Percentiles rank a stretch among this genome's conserved stretches.
Conservation (phyloP, 2,888 invertebrate species). For the Dryomyza anilis region DNA sequence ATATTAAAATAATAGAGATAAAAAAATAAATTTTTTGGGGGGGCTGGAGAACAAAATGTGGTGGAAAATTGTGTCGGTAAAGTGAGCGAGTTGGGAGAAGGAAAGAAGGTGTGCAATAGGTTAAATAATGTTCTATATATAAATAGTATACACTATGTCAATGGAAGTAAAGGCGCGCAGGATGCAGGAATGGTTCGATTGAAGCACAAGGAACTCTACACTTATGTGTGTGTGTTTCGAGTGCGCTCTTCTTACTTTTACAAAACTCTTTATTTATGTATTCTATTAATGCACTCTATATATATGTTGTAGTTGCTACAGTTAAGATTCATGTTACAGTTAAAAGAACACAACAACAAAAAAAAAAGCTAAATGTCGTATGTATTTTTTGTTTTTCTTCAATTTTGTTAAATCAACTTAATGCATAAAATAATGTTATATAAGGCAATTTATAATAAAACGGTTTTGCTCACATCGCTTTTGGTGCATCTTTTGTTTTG, state of each 20-base stretch:
- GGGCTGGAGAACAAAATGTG: too few species aligned
- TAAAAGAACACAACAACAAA: background rate
- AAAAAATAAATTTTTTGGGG: background rate
- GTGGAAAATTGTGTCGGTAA: background rate
- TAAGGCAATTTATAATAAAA: background rate
- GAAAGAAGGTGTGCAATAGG: background rate
- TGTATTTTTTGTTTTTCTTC: too few species aligned
- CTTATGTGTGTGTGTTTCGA: background rate
- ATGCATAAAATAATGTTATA: background rate
- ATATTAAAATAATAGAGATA: background rate
- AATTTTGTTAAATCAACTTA: background rate
- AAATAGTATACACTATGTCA: background rate
- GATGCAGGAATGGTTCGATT: constrained; percentile 3
- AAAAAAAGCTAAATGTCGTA: too few species aligned
- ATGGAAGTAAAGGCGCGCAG: background rate
- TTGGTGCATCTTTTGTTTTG: background rate
- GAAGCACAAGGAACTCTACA: background rate
- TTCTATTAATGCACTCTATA: too few species aligned
- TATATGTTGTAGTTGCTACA: too few species aligned
- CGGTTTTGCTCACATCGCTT: too few species aligned
- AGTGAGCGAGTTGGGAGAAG: background rate
- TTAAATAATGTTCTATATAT: background rate
- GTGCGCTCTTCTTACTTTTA: background rate
- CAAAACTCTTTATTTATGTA: too few species aligned
- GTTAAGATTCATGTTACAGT: background rate